These are phyloP conservation scores for Hiodon tergisus DNA, from an alignment of 2,113 vertebrate genomes.

Conservation along the genomic window DNA sequence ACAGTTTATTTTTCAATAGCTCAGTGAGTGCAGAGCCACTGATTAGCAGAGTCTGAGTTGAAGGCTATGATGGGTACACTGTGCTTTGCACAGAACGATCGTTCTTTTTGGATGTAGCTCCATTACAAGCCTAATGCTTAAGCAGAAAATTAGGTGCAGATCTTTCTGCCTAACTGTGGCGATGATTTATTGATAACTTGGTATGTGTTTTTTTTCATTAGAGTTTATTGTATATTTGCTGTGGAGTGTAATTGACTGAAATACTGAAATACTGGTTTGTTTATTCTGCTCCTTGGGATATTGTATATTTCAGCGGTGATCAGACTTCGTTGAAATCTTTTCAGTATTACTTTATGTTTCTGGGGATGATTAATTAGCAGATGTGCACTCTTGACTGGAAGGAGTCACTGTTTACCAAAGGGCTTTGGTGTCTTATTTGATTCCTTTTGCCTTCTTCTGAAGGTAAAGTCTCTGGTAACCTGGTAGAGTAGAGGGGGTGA, in stretches of 20 bases:
- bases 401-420: slow-evolving; percentile 22
- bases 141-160: no score
- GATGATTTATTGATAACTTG: neutral
- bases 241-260: neutral
- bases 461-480: neutral
- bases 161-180: no score
- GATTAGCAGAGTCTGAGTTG: no score
- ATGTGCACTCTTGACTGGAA: slow-evolving; percentile 30
- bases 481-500: neutral
- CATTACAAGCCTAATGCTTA: no score
- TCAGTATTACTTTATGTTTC: slow-evolving; percentile 29
- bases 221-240: neutral
- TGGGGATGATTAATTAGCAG: slow-evolving; percentile 32
- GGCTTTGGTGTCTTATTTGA: neutral
- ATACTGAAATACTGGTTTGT: neutral
- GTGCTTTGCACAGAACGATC: no score
- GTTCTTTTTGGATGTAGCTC: no score
- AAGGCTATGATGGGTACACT: no score
- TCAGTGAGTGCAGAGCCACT: no score
- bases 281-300: neutral
- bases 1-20: no score
- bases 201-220: neutral
- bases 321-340: neutral
- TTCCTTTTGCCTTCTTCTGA: neutral
- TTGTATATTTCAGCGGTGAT: neutral